Percentiles rank a stretch among this genome's conserved stretches.
phyloP scores from a whole-genome alignment of 2,888 invertebrate genomes.

The Luperina nickerlii region DNA sequence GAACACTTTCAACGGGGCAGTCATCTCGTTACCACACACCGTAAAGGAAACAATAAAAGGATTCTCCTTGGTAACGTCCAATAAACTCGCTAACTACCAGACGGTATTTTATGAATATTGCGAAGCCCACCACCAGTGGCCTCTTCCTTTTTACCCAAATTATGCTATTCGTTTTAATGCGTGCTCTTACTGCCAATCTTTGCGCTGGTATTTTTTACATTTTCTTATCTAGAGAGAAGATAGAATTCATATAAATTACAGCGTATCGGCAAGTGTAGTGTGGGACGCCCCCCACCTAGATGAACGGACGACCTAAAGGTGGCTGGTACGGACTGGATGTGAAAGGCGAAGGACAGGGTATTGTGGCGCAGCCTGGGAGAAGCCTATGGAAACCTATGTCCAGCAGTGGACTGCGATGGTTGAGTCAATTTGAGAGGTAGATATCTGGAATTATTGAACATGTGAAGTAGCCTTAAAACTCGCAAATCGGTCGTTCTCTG shows the following conservation, averaged over 20 bases:
- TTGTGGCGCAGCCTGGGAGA: too few relatives aligned
- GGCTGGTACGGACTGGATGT: too few relatives aligned
- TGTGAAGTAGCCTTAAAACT: neutral
- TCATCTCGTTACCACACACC: constrained; percentile 36
- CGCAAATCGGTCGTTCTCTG: neutral
- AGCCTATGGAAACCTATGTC: too few relatives aligned
- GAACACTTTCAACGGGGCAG: neutral
- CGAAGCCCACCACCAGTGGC: constrained; percentile 60
- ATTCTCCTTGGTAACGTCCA: constrained; percentile 61
- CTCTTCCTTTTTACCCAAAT: constrained; percentile 67
- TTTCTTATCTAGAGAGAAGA: constrained; percentile 40
- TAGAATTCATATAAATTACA: neutral
- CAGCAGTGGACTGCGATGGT: too few relatives aligned
- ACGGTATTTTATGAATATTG: constrained; percentile 74
- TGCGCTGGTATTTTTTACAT: constrained; percentile 61
- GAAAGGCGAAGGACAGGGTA: too few relatives aligned
- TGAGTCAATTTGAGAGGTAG: neutral
- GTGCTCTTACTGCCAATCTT: constrained; percentile 65
- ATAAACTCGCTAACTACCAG: constrained; percentile 65
- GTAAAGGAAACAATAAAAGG: constrained; percentile 67
- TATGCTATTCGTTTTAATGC: constrained; percentile 74
- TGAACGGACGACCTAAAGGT: too few relatives aligned
- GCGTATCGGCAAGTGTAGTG: too few relatives aligned
- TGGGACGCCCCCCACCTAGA: too few relatives aligned
- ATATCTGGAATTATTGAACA: neutral